Evolutionary conservation across 2,797 vertebrate species (phyloP).

Genomic region (Trematocara caparti): DNA sequence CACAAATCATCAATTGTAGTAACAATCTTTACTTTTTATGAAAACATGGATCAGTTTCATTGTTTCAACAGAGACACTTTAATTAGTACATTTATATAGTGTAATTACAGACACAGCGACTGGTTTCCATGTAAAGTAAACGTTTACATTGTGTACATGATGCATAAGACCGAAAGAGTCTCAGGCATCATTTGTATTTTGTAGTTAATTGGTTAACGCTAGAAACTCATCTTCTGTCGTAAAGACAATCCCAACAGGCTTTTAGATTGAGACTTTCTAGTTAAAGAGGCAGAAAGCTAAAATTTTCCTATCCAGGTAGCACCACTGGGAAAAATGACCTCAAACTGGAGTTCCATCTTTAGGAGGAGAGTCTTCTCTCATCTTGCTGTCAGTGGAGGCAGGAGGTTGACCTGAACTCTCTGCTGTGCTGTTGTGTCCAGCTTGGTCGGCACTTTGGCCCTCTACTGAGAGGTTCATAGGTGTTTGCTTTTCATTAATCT

Average conservation of each 20-base stretch:
- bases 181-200: constrained; percentile 13
- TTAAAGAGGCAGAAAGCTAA: not conserved
- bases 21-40: constrained; percentile 24
- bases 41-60: constrained; percentile 55
- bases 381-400: not conserved
- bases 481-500: not conserved
- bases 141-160: constrained; percentile 36
- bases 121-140: constrained; percentile 32
- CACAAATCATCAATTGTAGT: not conserved
- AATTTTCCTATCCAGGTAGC: not conserved
- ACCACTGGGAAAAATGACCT: not conserved
- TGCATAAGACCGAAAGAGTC: constrained; percentile 32
- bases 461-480: not conserved
- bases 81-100: constrained; percentile 38
- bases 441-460: constrained; percentile 38
- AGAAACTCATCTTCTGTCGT: constrained; percentile 3
- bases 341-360: constrained; percentile 78
- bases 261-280: not conserved
- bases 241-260: constrained; percentile 15
- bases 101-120: constrained; percentile 34
- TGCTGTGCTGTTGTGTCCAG: constrained; percentile 17
- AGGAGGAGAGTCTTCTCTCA: constrained; percentile 34
- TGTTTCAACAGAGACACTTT: constrained; percentile 22
- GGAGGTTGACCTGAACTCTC: constrained; percentile 18
- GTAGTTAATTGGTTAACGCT: constrained; percentile 6